phyloP scores from a whole-genome alignment of 1,140 invertebrate genomes.

The Chymomyza costata region DNA sequence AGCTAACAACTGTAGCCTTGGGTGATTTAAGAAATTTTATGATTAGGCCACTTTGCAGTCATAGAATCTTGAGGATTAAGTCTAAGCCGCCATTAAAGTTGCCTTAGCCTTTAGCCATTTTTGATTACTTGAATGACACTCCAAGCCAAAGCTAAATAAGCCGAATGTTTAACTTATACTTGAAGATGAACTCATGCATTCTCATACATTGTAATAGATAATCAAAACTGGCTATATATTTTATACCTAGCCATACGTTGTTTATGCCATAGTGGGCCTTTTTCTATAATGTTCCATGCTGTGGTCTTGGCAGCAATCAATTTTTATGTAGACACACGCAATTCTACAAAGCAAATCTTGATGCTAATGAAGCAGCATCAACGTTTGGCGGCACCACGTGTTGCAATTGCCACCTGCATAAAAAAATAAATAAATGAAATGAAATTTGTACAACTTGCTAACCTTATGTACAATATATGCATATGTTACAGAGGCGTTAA shows the following conservation, averaged over 20 bases:
- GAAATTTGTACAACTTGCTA: constrained; percentile 38
- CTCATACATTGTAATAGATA: constrained; percentile 52
- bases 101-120: constrained; percentile 10
- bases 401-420: constrained; percentile 6
- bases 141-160: too few relatives aligned
- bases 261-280: constrained; percentile 18
- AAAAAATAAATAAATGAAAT: too few relatives aligned
- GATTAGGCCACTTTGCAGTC: too few relatives aligned
- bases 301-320: constrained; percentile 57
- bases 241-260: too few relatives aligned
- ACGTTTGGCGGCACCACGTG: constrained; percentile 12
- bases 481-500: too few relatives aligned
- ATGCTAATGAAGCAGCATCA: constrained; percentile 57
- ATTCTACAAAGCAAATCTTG: constrained; percentile 50
- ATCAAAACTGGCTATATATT: constrained; percentile 49
- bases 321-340: constrained; percentile 51
- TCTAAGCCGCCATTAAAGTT: not conserved
- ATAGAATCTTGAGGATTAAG: too few relatives aligned
- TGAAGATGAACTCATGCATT: constrained; percentile 25
- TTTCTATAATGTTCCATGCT: too few relatives aligned
- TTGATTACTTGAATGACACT: constrained; percentile 21
- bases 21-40: too few relatives aligned
- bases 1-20: too few relatives aligned
- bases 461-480: constrained; percentile 51
- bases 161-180: constrained; percentile 2